Base-by-base conservation (phyloP, 2,797 vertebrate genomes). In the Falco columbarius region DNA sequence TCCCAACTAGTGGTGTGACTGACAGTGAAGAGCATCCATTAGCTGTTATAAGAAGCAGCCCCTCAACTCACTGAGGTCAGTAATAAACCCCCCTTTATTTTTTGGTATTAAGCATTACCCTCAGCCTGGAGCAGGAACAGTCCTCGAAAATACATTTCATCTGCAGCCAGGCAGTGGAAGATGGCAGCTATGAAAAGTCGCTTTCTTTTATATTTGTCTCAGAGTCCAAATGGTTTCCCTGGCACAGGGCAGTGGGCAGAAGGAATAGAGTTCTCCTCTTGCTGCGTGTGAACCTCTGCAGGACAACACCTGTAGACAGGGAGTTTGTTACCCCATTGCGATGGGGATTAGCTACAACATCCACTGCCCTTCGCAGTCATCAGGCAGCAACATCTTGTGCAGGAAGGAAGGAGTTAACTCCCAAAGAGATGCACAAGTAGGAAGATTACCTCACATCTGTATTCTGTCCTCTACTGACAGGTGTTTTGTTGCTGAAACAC, bases 281-380 rank as follows among this genome's bases (percentile, higher is more conserved):
- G 32, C 15, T 32, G 20, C 9, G 2, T 6, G 12, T 20, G 14
- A 66, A 10, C 13, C 29, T 80, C 81, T 5, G 40, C 44, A 80
- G 65, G 19, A 47, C 51, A 66, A 15, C 21, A 36, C 29, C 21
- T 46, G 36, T 14, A 26, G 34, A 9, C 1, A 10, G 29, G 56
- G 42, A 55, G 7, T 36, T 65, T 13, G 2, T 26, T 81, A 42
- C 46, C 29, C 56, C 20, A 0, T 7, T 1, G 20, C 5, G 0
- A 46, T 6, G 6, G 44, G 40, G 2, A 22, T 14, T 5, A 13
- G 18, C 7, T 13, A 18, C 80, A 14, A 3, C 36, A 12, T 3
- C 0, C 7, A 7, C 4, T 6, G 5, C 34, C 38, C 55, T 65
- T 16, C 1, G 0, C 22, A 59, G 36, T 3, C 38, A 3, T 3